phyloP scores from a whole-genome alignment of 2,888 invertebrate species.

The Drosophila subquinaria region DNA sequence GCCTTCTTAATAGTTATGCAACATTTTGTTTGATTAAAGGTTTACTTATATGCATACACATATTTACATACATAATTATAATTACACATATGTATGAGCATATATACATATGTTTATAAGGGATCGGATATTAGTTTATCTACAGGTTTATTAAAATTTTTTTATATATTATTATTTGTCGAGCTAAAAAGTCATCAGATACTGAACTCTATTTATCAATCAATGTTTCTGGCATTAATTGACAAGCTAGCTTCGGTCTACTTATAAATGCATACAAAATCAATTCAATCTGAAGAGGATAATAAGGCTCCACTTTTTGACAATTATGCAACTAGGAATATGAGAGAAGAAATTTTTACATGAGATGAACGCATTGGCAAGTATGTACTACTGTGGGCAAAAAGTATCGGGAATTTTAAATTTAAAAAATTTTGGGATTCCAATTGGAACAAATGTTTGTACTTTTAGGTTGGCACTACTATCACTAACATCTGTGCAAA shows the following conservation, averaged over 20 bases:
- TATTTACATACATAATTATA: background rate
- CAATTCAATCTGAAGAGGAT: slow-evolving; percentile 1
- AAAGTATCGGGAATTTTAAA: no score
- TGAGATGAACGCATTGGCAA: background rate
- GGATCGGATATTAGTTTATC: background rate
- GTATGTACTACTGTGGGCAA: no score
- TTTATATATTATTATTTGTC: background rate
- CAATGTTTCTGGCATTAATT: background rate
- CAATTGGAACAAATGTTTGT: no score
- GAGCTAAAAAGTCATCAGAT: background rate
- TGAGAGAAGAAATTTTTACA: background rate
- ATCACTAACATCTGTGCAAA: no score
- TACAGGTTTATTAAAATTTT: background rate
- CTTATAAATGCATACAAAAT: slow-evolving; percentile 16
- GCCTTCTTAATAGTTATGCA: slow-evolving; percentile 45
- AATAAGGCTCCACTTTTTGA: slow-evolving; percentile 22
- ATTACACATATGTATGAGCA: background rate
- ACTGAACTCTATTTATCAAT: background rate
- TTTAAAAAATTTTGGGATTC: no score
- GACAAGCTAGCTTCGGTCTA: background rate
- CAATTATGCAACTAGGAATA: background rate
- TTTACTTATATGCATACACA: background rate
- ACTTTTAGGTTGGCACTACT: no score
- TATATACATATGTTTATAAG: background rate
- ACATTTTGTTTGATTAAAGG: background rate